These are phyloP conservation scores for Trematomus bernacchii DNA, from an alignment of 2,797 vertebrate genomes.

Conservation along the genomic window DNA sequence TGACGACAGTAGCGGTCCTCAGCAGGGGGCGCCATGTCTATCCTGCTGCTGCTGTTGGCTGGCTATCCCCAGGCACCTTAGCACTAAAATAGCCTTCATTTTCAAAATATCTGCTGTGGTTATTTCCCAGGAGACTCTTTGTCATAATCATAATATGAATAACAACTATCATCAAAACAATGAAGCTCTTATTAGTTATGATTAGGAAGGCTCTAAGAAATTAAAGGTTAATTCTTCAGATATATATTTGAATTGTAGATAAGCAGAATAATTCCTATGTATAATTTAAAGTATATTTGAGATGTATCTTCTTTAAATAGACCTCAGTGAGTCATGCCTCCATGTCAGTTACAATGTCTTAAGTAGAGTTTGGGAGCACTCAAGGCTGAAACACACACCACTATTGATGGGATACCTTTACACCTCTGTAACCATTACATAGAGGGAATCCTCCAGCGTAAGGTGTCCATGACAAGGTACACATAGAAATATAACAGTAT, in stretches of 20 bases:
- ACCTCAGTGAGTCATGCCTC: conserved; percentile 17
- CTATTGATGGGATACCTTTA: conserved; percentile 39
- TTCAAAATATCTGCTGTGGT: conserved; percentile 23
- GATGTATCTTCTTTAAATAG: conserved; percentile 32
- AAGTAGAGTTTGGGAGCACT: conserved; percentile 16
- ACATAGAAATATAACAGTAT: conserved; percentile 6
- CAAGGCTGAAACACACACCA: conserved; percentile 54
- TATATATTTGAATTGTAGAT: conserved; percentile 32
- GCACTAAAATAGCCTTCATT: conserved; percentile 26
- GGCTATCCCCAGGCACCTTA: conserved; percentile 4
- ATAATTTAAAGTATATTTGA: conserved; percentile 6
- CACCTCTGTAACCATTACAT: conserved; percentile 32
- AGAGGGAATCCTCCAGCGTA: conserved; percentile 6
- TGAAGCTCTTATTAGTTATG: conserved; percentile 27
- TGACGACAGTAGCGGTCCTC: conserved; percentile 69
- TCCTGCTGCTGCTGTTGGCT: conserved; percentile 6
- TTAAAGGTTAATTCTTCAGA: conserved; percentile 29
- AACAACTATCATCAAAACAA: conserved; percentile 45
- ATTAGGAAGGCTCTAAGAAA: conserved; percentile 22
- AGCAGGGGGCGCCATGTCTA: conserved; percentile 57
- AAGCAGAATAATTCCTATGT: conserved; percentile 3
- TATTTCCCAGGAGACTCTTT: conserved; percentile 66
- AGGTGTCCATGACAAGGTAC: conserved; percentile 11
- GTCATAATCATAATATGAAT: conserved; percentile 51
- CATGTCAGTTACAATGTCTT: conserved; percentile 14